A percentile compares a stretch with the other conserved stretches of the same genome.
Evolutionary conservation across 92 coral and sea anemone genomes (phyloP).

Genomic region (Epizoanthus stellaris): DNA sequence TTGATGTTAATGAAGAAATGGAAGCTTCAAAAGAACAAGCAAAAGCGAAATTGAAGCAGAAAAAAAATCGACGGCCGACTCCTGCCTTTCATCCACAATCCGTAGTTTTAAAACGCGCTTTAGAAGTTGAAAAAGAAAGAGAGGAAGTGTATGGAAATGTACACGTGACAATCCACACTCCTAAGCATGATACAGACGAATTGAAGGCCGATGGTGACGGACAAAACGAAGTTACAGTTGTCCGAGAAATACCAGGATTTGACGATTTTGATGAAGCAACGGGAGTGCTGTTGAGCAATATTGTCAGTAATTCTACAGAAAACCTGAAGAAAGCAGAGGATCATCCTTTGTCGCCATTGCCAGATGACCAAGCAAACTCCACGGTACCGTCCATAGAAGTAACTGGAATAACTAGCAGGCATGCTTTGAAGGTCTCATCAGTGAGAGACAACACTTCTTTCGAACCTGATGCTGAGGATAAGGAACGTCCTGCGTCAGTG

Average conservation of each 20-base stretch:
- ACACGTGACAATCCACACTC: neutral
- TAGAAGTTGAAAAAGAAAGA: neutral
- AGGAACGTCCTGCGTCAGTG: neutral
- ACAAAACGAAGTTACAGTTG: neutral
- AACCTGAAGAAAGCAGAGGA: neutral
- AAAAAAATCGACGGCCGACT: neutral
- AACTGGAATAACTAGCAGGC: neutral
- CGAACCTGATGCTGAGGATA: neutral
- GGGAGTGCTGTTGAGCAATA: conserved; percentile 1
- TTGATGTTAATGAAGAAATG: neutral
- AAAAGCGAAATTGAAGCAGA: neutral
- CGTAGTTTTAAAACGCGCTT: neutral
- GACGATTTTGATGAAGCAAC: conserved; percentile 20
- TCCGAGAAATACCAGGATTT: neutral
- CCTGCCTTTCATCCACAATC: conserved; percentile 14
- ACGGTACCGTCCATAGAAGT: neutral
- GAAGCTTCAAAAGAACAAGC: neutral
- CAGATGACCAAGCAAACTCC: neutral
- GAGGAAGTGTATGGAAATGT: neutral
- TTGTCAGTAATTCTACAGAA: neutral
- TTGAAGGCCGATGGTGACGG: neutral
- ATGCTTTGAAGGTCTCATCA: neutral
- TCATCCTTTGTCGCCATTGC: neutral
- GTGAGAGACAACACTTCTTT: neutral
- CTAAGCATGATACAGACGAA: neutral